These are phyloP conservation scores for Actinemys pallida DNA, from an alignment of 2,113 vertebrate genomes.

Conservation along the genomic window DNA sequence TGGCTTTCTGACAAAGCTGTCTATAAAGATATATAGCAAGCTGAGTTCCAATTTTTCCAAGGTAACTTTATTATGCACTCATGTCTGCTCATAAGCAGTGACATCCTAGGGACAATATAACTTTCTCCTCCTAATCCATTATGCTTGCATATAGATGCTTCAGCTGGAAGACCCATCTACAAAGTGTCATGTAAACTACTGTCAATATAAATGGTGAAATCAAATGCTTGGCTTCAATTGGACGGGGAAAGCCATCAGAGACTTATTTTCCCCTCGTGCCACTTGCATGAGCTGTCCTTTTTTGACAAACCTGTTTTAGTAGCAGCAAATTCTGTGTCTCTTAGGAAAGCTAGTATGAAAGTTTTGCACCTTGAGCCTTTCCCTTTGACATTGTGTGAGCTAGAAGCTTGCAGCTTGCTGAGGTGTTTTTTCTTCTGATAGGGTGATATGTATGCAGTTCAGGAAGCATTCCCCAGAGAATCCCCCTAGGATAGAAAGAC, in stretches of 20 bases:
- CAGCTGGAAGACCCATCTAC: not conserved
- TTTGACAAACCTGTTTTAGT: conserved; percentile 28
- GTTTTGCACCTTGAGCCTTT: conserved; percentile 42
- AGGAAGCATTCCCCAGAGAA: conserved; percentile 56
- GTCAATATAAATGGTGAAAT: conserved; percentile 14
- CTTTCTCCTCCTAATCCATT: not conserved
- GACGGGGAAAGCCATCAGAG: not conserved
- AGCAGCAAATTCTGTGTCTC: conserved; percentile 41
- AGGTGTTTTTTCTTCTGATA: conserved; percentile 24
- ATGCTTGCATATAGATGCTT: not conserved
- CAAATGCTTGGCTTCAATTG: conserved; percentile 21
- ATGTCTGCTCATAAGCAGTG: not conserved
- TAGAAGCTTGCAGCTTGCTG: conserved; percentile 12
- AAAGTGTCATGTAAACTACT: not conserved
- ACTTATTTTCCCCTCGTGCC: not conserved
- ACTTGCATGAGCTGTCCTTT: conserved; percentile 25
- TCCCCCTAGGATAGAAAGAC: conserved; percentile 14
- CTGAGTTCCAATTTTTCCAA: not conserved
- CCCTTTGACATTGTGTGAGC: conserved; percentile 29
- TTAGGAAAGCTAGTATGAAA: conserved; percentile 34
- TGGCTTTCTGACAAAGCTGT: not conserved
- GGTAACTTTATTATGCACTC: accelerated
- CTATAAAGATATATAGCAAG: not conserved
- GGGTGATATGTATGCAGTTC: conserved; percentile 39
- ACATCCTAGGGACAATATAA: not conserved